Evolutionary conservation across 2,888 invertebrate species (phyloP).

Genomic region (Neoitamus cyanurus): DNA sequence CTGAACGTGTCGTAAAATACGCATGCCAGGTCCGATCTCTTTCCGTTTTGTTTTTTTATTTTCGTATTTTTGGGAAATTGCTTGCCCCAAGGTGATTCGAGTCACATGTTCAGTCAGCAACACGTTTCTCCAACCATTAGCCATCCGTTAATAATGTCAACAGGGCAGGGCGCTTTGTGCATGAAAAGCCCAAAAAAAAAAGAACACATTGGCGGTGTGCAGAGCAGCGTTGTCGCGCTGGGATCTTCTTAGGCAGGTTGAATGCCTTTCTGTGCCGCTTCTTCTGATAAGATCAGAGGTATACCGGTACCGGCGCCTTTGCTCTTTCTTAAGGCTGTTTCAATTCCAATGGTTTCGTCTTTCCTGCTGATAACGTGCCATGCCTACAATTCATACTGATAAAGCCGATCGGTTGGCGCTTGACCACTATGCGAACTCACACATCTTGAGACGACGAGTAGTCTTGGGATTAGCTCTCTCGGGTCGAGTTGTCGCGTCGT

Average conservation of each 20-base stretch:
- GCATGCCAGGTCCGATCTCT: background rate
- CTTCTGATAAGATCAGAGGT: constrained; percentile 1
- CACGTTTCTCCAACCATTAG: constrained; percentile 1
- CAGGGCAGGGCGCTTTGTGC: background rate
- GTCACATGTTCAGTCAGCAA: background rate
- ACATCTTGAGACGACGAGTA: background rate
- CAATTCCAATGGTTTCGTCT: constrained; percentile 22
- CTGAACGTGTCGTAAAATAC: background rate
- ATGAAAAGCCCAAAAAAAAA: background rate
- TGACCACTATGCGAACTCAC: background rate
- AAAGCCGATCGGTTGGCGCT: background rate
- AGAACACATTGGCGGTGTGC: background rate
- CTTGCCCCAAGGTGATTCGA: background rate
- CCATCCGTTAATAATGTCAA: background rate
- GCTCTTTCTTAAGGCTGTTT: constrained; percentile 17
- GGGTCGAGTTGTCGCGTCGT: background rate
- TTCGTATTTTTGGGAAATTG: background rate
- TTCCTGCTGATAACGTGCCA: background rate
- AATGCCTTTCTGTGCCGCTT: background rate
- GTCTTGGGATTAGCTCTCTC: background rate
- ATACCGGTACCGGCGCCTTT: constrained; percentile 27
- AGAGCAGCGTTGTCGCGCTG: background rate
- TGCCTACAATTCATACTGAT: background rate
- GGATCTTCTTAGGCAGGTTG: background rate
- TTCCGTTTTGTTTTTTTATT: background rate